Conservation (phyloP, 2,797 vertebrate species). For the Enteromius anoplus region DNA sequence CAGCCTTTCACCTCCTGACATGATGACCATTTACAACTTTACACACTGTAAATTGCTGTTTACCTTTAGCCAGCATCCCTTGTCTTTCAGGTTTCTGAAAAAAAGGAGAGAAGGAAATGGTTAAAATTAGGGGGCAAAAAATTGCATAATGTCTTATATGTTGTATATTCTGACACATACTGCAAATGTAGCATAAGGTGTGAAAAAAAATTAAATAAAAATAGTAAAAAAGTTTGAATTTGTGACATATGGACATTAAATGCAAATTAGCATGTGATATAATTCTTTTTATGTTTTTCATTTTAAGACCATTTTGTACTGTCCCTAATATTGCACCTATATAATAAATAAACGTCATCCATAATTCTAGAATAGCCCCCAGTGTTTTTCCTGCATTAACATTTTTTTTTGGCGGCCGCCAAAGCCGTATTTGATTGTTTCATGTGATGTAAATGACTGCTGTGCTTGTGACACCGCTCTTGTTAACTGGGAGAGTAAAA, state of each 20-base stretch:
- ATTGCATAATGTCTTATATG: background rate
- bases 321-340: background rate
- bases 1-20: background rate
- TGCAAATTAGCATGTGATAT: background rate
- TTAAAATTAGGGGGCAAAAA: background rate
- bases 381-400: too few relatives aligned
- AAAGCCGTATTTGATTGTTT: too few relatives aligned
- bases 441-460: too few relatives aligned
- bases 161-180: background rate
- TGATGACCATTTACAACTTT: background rate
- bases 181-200: background rate
- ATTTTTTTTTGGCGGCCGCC: too few relatives aligned
- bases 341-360: background rate
- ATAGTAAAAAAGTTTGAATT: background rate
- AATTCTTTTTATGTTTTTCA: background rate
- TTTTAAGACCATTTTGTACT: background rate
- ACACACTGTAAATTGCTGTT: background rate
- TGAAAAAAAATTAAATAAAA: background rate
- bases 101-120: constrained; percentile 14
- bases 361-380: background rate
- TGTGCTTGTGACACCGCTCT: too few relatives aligned
- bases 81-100: constrained; percentile 68
- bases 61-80: constrained; percentile 72
- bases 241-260: background rate
- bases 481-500: too few relatives aligned